Evolutionary conservation across 2,113 vertebrate species (phyloP).

Genomic region (Cardinalis cardinalis): DNA sequence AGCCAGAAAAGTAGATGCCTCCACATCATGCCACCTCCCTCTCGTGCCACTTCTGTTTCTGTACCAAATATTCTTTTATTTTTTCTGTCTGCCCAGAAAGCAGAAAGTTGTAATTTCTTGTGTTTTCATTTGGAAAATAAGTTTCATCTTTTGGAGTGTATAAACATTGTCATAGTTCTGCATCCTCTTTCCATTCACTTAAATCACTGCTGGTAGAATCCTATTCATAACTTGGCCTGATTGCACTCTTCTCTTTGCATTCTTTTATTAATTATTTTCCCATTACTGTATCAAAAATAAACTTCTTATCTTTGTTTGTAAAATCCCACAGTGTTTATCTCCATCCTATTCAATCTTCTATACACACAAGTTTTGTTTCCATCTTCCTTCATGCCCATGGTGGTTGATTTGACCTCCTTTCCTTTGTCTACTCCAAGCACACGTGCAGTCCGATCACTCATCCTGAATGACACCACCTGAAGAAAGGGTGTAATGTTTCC

Average conservation of each 20-base stretch:
- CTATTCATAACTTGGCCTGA: not conserved
- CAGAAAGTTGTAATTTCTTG: not conserved
- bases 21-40: not conserved
- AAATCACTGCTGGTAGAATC: not conserved
- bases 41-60: not conserved
- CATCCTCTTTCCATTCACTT: not conserved
- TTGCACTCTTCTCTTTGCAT: not conserved
- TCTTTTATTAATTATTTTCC: not conserved
- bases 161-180: not conserved
- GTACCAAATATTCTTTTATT: not conserved
- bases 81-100: not conserved
- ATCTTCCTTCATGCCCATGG: not conserved
- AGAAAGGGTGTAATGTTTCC: not conserved
- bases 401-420: not conserved
- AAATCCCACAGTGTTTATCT: constrained; percentile 6
- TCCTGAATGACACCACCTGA: not conserved
- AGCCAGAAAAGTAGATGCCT: not conserved
- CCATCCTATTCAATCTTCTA: not conserved
- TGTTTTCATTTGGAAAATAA: not conserved
- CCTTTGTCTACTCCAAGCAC: not conserved
- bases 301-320: constrained; percentile 5
- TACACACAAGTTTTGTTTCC: not conserved
- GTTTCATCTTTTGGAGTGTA: not conserved
- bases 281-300: not conserved
- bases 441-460: not conserved